phyloP scores from a whole-genome alignment of 2,888 invertebrate species.

The Pardosa pseudoannulata region DNA sequence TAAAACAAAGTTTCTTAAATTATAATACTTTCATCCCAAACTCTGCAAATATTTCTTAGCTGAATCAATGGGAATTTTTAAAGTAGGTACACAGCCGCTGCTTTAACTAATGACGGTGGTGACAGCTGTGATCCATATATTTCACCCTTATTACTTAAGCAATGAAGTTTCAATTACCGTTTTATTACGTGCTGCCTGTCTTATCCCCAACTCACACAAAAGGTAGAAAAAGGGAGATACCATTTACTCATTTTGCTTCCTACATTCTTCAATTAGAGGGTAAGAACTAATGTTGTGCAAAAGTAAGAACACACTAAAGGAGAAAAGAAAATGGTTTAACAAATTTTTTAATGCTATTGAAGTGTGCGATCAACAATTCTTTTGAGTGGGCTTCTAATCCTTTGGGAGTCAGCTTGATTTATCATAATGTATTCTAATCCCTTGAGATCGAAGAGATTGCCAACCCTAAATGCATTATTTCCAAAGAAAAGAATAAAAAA shows the following conservation, averaged over 20 bases:
- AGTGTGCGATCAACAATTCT: too few relatives aligned
- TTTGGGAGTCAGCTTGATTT: slow-evolving; percentile 44
- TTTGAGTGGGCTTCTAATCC: slow-evolving; percentile 28
- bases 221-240: background rate
- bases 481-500: too few relatives aligned
- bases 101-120: slow-evolving; percentile 58
- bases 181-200: slow-evolving; percentile 23
- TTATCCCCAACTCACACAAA: background rate
- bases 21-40: slow-evolving; percentile 48
- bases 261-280: too few relatives aligned
- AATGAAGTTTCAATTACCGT: slow-evolving; percentile 62
- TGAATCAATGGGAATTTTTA: slow-evolving; percentile 64
- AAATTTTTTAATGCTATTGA: background rate
- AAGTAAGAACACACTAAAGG: too few relatives aligned
- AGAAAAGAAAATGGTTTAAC: too few relatives aligned
- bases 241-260: too few relatives aligned
- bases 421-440: slow-evolving; percentile 50
- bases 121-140: slow-evolving; percentile 59
- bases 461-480: slow-evolving; percentile 37
- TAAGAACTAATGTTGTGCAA: too few relatives aligned
- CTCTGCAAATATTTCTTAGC: slow-evolving; percentile 23
- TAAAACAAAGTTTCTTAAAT: slow-evolving; percentile 62
- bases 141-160: slow-evolving; percentile 55
- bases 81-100: slow-evolving; percentile 28
- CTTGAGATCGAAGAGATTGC: slow-evolving; percentile 24